Evolutionary conservation across 2,797 vertebrate species (phyloP).

Genomic region (Urophycis tenuis): DNA sequence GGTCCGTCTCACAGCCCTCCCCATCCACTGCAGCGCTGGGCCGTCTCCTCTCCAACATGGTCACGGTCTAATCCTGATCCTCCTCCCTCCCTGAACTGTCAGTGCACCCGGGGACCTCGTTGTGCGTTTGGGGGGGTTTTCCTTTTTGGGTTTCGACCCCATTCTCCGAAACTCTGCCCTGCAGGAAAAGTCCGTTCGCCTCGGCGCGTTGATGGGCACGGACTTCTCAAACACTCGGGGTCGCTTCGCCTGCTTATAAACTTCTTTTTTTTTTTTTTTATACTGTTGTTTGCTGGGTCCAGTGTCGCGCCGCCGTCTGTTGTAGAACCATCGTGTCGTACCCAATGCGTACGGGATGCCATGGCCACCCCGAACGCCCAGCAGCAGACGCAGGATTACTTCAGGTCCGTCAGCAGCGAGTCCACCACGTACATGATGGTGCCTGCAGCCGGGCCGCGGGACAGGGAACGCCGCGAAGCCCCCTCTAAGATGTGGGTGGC

Average conservation of each 20-base stretch:
- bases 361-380: slow-evolving; percentile 71
- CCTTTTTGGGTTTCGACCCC: no score
- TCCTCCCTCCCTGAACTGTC: no score
- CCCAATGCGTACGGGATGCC: slow-evolving; percentile 68
- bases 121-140: no score
- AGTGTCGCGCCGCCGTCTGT: not conserved
- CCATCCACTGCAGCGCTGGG: not conserved
- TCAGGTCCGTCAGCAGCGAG: slow-evolving; percentile 74
- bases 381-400: slow-evolving; percentile 67
- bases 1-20: no score
- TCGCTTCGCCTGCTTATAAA: no score
- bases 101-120: no score
- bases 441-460: slow-evolving; percentile 52
- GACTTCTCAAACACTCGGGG: not conserved
- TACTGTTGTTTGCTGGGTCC: no score
- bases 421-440: slow-evolving; percentile 77
- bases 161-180: no score
- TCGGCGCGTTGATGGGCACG: not conserved
- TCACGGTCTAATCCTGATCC: not conserved
- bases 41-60: not conserved
- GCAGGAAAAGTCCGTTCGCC: not conserved
- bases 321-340: slow-evolving; percentile 8
- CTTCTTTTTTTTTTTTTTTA: no score
- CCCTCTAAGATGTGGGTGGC: slow-evolving; percentile 76
- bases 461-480: slow-evolving; percentile 51